phyloP scores from a whole-genome alignment of 2,888 invertebrate species.

The Dryomyza anilis region DNA sequence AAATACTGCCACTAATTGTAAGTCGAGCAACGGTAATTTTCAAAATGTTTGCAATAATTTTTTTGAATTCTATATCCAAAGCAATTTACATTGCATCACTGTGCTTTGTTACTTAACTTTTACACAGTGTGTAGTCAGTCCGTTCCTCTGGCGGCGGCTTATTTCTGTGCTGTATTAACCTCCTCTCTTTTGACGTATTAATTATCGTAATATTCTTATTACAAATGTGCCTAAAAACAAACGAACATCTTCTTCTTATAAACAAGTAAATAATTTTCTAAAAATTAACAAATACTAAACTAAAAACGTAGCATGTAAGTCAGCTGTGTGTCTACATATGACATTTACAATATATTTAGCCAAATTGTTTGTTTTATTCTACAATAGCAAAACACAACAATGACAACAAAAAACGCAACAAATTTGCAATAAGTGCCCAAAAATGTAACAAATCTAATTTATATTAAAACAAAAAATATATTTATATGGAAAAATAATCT shows the following conservation, averaged over 20 bases:
- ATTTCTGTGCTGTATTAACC: too few species aligned
- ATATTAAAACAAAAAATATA: constrained; percentile 19
- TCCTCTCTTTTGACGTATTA: constrained; percentile 24
- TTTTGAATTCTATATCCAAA: too few species aligned
- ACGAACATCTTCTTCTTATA: neutral
- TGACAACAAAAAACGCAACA: constrained; percentile 34
- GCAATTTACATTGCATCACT: too few species aligned
- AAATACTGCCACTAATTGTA: constrained; percentile 32
- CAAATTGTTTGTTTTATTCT: constrained; percentile 29
- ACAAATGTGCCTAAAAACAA: constrained; percentile 37
- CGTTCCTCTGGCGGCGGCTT: too few species aligned
- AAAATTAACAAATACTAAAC: too few species aligned
- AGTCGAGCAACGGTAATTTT: too few species aligned
- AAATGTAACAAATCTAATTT: constrained; percentile 26
- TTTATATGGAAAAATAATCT: neutral
- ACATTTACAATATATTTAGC: constrained; percentile 30
- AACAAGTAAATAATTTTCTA: too few species aligned
- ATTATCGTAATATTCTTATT: constrained; percentile 19
- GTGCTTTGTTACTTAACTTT: too few species aligned
- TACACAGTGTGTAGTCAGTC: too few species aligned
- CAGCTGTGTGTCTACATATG: constrained; percentile 1
- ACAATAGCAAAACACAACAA: constrained; percentile 9
- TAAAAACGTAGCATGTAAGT: constrained; percentile 13
- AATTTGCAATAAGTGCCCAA: constrained; percentile 40
- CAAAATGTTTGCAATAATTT: too few species aligned